Percentiles rank a stretch among this genome's conserved stretches.
phyloP scores from a whole-genome alignment of 2,797 vertebrate species.

The Coluber constrictor region DNA sequence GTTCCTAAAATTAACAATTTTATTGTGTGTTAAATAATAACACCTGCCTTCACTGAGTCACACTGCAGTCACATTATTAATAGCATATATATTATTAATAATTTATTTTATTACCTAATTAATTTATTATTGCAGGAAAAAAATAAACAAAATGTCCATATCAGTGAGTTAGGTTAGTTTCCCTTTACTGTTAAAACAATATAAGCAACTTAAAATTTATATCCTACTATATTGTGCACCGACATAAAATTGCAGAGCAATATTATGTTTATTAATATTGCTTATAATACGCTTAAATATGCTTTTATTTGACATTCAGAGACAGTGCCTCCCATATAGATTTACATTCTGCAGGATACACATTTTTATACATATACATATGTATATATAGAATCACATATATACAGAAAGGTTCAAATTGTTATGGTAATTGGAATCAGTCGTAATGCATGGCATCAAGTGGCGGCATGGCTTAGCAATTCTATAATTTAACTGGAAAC shows the following conservation, averaged over 20 bases:
- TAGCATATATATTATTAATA: not conserved
- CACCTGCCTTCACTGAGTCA: not conserved
- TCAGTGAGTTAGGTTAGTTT: not conserved
- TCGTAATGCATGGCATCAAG: not conserved
- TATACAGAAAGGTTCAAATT: not conserved
- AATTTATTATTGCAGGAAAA: not conserved
- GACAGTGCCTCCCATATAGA: not conserved
- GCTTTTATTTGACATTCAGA: not conserved
- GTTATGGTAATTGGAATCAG: not conserved
- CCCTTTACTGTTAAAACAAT: rapidly evolving
- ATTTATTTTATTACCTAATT: not conserved
- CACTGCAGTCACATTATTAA: not conserved
- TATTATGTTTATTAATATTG: not conserved
- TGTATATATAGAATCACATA: not conserved
- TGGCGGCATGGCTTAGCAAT: not conserved
- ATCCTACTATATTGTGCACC: not conserved
- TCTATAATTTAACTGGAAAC: not conserved
- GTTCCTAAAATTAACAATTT: not conserved
- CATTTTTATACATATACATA: not conserved
- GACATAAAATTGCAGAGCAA: not conserved
- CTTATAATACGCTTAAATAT: not conserved
- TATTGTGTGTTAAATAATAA: not conserved
- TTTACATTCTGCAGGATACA: not conserved
- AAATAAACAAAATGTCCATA: not conserved
- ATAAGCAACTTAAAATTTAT: not conserved